Base-by-base conservation (phyloP, 2,113 vertebrate species). In the Terrapene triunguis region DNA sequence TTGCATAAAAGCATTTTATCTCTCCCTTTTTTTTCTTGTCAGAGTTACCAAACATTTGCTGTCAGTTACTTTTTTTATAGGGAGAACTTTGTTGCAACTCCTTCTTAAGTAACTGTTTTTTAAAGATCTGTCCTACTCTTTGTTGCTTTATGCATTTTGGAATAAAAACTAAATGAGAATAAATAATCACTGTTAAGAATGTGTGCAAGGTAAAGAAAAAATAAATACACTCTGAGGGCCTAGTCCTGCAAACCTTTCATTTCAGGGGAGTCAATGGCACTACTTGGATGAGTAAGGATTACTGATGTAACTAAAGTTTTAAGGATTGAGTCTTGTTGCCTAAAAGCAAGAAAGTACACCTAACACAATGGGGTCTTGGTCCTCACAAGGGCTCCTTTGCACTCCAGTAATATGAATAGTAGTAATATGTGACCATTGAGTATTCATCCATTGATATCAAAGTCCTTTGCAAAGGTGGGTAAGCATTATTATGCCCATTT, bases 1-100 rank as follows among this genome's bases (percentile, higher is more conserved):
- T 98, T 99, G 98, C 98, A 98, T 98, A 98, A 98, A 98, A 98
- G 98, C 97, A 88, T 98, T 97, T 98, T 97, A 98, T 98, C 97
- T 97, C 87, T 89, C 84, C 85, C 87, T 97, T 96, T 96, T 95
- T 97, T 47, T 92, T 91, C 95, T 78, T 80, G 96, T 97, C 97
- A 96, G 95, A 98, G 96, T 98, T 98, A 97, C 97, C 97, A 98
- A 98, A 98, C 97, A 98, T 97, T 98, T 88, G 87, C 90, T 96
- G 93, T 96, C 97, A 94, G 95, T 98, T 98, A 96, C 89, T 98
- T 98, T 89, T 89, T 93, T 89, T 96, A 79, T 97, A 82, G 84
- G 84, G 96, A 94, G 89, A 98, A 96, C 91, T 98, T 97, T 87
- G 74, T 91, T 95, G 84, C 88, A 93, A 89, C 85, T 93, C 16